A percentile compares a stretch with the other conserved stretches of the same genome.
These are phyloP conservation scores for Rhodinocichla rosea DNA, from an alignment of 2,113 vertebrate species.

Conservation along the genomic window DNA sequence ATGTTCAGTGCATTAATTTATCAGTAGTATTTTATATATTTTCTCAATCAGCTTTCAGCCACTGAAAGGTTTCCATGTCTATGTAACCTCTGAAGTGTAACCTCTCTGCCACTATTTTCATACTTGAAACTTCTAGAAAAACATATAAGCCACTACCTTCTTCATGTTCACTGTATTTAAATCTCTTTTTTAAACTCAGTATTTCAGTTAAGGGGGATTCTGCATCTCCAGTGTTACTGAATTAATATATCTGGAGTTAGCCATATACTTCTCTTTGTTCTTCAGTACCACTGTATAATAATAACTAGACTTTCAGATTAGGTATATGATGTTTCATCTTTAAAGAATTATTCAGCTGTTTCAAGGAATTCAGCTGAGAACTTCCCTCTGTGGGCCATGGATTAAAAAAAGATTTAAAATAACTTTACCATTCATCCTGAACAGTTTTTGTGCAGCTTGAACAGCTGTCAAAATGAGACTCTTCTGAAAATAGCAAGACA, in stretches of 20 bases:
- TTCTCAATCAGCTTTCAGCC: neutral
- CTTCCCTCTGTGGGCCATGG: neutral
- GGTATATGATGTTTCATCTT: neutral
- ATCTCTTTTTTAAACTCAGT: neutral
- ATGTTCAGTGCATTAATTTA: neutral
- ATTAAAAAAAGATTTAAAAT: neutral
- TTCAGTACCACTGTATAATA: neutral
- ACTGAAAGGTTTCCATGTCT: neutral
- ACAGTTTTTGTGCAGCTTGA: neutral
- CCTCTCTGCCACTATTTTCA: neutral
- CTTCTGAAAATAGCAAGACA: neutral
- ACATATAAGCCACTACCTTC: neutral
- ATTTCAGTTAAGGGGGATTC: neutral
- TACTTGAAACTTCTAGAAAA: neutral
- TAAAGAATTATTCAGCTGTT: neutral
- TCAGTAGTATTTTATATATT: neutral
- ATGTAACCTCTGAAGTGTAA: neutral
- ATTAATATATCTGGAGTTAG: neutral
- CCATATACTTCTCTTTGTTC: neutral
- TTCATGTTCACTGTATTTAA: neutral
- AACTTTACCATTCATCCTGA: neutral
- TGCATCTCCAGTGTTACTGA: neutral
- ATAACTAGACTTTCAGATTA: neutral
- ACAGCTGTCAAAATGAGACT: neutral
- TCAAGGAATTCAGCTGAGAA: neutral